A percentile compares a stretch with the other conserved stretches of the same genome.
Evolutionary conservation across 2,888 invertebrate genomes (phyloP).

Genomic region (Tanytarsus gracilentus): DNA sequence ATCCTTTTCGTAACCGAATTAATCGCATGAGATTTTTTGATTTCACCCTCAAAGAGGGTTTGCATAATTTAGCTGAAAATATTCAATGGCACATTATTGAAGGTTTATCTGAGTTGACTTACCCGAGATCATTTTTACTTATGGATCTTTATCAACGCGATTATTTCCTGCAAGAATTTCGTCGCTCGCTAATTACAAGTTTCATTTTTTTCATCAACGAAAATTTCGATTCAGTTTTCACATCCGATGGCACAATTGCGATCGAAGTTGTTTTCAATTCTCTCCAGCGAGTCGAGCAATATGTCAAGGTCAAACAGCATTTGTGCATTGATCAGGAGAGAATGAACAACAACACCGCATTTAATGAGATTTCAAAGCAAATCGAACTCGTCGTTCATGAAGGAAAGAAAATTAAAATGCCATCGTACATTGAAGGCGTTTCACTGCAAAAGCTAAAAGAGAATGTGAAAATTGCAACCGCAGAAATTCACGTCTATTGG

Average conservation of each 20-base stretch:
- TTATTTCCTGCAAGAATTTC: constrained; percentile 52
- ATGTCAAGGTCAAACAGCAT: constrained; percentile 49
- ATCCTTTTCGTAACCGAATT: constrained; percentile 28
- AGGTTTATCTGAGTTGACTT: constrained; percentile 46
- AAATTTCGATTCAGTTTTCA: constrained; percentile 44
- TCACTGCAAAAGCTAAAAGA: not conserved
- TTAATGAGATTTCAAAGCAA: constrained; percentile 43
- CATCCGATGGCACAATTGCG: constrained; percentile 46
- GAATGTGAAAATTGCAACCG: not conserved
- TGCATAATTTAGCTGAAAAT: constrained; percentile 40
- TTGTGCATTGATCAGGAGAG: constrained; percentile 59
- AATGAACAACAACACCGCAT: constrained; percentile 44
- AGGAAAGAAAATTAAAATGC: not conserved
- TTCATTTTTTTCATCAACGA: constrained; percentile 53
- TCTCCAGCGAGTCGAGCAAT: constrained; percentile 59
- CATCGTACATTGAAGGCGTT: not conserved
- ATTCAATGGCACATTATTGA: constrained; percentile 38
- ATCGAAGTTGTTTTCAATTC: constrained; percentile 58
- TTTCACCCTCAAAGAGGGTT: constrained; percentile 40
- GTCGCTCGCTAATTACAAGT: constrained; percentile 62
- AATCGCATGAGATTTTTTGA: constrained; percentile 31
- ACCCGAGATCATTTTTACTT: constrained; percentile 58
- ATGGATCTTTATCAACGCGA: constrained; percentile 48
- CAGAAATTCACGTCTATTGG: constrained; percentile 39
- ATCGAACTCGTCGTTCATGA: constrained; percentile 35